phyloP scores from a whole-genome alignment of 2,113 vertebrate genomes.

The Erythrocebus patas region DNA sequence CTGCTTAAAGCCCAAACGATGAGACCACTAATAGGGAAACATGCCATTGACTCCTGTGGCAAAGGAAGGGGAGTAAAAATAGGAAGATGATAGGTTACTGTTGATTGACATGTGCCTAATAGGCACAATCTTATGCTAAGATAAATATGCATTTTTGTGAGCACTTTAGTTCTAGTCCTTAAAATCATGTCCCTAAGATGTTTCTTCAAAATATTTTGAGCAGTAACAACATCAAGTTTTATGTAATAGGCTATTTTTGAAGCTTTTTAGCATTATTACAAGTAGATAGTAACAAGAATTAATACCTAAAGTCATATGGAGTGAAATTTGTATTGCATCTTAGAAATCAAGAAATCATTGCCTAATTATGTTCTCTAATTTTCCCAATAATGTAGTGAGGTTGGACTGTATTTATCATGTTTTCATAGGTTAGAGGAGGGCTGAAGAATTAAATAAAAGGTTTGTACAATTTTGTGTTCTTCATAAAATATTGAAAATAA shows the following conservation, averaged over 20 bases:
- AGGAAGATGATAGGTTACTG: too few relatives aligned
- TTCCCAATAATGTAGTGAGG: too few relatives aligned
- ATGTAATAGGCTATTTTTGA: not conserved
- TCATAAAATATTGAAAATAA: not conserved
- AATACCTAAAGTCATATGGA: not conserved
- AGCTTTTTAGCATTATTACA: not conserved
- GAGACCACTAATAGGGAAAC: not conserved
- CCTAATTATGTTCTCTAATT: not conserved
- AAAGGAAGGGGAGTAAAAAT: not conserved
- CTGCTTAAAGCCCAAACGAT: too few relatives aligned
- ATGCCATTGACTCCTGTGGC: accelerated
- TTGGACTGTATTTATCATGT: accelerated
- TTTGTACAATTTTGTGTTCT: not conserved
- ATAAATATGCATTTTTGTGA: not conserved
- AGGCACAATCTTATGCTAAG: accelerated
- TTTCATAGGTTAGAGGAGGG: not conserved
- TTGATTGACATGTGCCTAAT: not conserved
- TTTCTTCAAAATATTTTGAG: not conserved
- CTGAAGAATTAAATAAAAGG: not conserved
- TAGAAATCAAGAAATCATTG: not conserved
- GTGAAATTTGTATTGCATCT: too few relatives aligned
- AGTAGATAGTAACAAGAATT: not conserved
- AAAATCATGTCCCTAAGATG: not conserved
- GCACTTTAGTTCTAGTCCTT: not conserved
- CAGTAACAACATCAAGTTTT: not conserved